phyloP scores from a whole-genome alignment of 2,113 vertebrate genomes.

The Mungos mungo region DNA sequence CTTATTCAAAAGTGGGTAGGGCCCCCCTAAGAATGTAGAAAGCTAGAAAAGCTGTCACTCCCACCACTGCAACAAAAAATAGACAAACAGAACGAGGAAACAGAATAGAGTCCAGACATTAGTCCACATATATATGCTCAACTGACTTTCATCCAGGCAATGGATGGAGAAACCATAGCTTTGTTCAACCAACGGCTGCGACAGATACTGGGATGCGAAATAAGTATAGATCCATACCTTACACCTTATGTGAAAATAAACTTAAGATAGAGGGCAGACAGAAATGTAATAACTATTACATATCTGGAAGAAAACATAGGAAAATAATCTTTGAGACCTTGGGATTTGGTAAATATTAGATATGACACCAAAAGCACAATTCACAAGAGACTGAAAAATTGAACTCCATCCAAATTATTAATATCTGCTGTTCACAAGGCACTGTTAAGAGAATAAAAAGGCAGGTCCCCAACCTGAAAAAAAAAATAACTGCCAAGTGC shows the following conservation, averaged over 20 bases:
- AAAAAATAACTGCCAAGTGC: not conserved
- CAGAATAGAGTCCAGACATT: not conserved
- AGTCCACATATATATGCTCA: not conserved
- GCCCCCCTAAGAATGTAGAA: not conserved
- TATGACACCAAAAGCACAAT: not conserved
- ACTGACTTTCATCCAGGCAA: not conserved
- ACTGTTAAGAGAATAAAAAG: not conserved
- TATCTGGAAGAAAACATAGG: not conserved
- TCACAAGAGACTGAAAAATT: not conserved
- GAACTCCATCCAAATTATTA: not conserved
- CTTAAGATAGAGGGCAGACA: not conserved
- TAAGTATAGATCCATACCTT: not conserved
- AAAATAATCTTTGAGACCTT: not conserved
- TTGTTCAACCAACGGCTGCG: not conserved
- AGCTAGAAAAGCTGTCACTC: not conserved
- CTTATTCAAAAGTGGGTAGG: not conserved
- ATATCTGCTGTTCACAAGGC: not conserved
- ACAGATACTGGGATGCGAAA: not conserved
- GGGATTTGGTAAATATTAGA: not conserved
- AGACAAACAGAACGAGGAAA: not conserved
- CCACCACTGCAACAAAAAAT: not conserved
- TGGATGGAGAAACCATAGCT: not conserved
- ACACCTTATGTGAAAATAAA: not conserved
- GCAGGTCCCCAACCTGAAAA: not conserved
- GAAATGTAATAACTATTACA: not conserved